Conservation (phyloP, 2,888 invertebrate species). For the Xestia sexstrigata region DNA sequence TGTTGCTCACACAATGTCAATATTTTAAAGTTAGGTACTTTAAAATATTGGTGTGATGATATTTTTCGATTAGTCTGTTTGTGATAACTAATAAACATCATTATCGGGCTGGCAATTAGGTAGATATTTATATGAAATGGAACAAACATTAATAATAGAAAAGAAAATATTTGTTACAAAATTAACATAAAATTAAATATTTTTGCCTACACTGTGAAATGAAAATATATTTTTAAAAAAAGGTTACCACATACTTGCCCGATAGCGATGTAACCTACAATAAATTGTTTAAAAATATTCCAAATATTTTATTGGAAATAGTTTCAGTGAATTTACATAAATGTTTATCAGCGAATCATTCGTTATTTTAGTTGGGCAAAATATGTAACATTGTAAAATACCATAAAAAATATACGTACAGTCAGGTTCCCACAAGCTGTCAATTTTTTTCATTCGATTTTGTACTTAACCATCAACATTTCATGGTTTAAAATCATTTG, state of each 20-base stretch:
- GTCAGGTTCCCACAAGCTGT: too few relatives aligned
- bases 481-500: too few relatives aligned
- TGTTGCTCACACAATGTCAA: constrained; percentile 60
- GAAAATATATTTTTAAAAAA: not conserved
- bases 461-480: too few relatives aligned
- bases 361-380: constrained; percentile 56
- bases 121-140: not conserved
- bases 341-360: constrained; percentile 29
- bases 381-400: constrained; percentile 37
- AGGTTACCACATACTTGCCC: not conserved
- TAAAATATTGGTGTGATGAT: constrained; percentile 52
- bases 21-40: constrained; percentile 49
- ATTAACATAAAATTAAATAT: constrained; percentile 3
- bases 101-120: not conserved
- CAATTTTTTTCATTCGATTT: too few relatives aligned
- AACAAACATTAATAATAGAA: not conserved
- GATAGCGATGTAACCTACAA: constrained; percentile 9
- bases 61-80: constrained; percentile 63
- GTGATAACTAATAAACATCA: not conserved
- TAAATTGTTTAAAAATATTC: constrained; percentile 1
- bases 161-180: not conserved
- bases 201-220: constrained; percentile 36
- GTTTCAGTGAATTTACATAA: constrained; percentile 34
- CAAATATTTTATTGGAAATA: constrained; percentile 39
- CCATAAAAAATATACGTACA: constrained; percentile 4